Base-by-base conservation (phyloP, 2,797 vertebrate genomes). In the Ctenochaetus hawaiiensis region DNA sequence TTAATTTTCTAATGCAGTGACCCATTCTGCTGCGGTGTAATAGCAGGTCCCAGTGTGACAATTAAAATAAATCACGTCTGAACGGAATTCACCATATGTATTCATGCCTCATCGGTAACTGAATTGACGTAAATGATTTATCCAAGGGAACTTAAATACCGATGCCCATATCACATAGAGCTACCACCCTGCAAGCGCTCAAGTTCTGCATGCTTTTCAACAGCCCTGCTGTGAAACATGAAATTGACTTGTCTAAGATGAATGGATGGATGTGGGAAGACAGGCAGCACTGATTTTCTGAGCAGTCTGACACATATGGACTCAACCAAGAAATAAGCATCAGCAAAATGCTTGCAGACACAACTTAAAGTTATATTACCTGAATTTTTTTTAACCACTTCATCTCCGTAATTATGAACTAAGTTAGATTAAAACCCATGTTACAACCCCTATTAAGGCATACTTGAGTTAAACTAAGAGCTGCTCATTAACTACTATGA, bases 41-140 rank as follows among this genome's bases (percentile, higher is more conserved):
- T 96, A 95, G 95, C 90, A 87, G 93, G 94, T 96, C 95, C 95
- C 96, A 91, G 86, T 93, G 95, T 96, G 96, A 96, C 96, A 97
- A 97, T 97, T 97, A 97, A 96, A 96, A 97, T 96, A 96, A 97
- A 97, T 97, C 96, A 96, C 92, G 91, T 95, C 91, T 92, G 93
- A 95, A 94, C 94, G 94, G 93, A 96, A 96, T 92, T 93, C 89
- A 85, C 94, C 93, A 91, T 96, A 95, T 94, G 92, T 93, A 96
- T 96, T 96, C 96, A 96, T 95, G 96, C 96, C 95, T 97, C 96
- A 96, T 96, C 96, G 95, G 95, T 95, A 95, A 95, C 93, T 65
- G 96, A 95, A 96, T 94, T 95, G 95, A 96, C 92, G 94, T 94
- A 93, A 95, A 94, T 92, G 94, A 96, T 92, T 94, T 93, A 96